Evolutionary conservation across 2,888 invertebrate species (phyloP).

Genomic region (Marasmarcha lunaedactyla): DNA sequence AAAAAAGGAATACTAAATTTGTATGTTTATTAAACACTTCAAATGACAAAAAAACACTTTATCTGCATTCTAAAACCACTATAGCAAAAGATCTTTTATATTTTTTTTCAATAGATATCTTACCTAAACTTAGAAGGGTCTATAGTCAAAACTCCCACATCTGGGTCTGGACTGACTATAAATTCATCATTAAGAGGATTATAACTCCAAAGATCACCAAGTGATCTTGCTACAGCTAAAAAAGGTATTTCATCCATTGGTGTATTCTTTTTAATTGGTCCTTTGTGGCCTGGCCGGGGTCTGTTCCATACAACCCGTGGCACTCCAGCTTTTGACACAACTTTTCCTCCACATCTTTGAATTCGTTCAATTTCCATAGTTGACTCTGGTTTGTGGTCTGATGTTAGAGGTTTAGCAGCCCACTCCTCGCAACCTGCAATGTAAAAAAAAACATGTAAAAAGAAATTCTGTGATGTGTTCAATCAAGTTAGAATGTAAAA

Average conservation of each 20-base stretch:
- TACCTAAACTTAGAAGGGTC: constrained; percentile 79
- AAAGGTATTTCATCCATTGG: constrained; percentile 95
- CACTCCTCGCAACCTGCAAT: constrained; percentile 73
- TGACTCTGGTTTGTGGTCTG: constrained; percentile 96
- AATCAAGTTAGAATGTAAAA: background rate
- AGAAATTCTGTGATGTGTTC: background rate
- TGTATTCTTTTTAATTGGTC: constrained; percentile 90
- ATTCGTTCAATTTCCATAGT: constrained; percentile 87
- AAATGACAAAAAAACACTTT: too few species aligned
- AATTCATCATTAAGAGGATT: constrained; percentile 91
- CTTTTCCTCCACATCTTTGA: constrained; percentile 82
- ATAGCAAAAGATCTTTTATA: too few species aligned
- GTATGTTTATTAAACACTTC: too few species aligned
- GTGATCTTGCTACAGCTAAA: constrained; percentile 93
- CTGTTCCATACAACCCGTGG: constrained; percentile 98
- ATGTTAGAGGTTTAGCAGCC: constrained; percentile 85
- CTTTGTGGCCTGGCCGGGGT: constrained; percentile 81
- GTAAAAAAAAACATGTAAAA: background rate
- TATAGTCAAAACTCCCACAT: constrained; percentile 87
- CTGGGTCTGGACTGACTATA: constrained; percentile 98
- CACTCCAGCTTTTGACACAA: constrained; percentile 82
- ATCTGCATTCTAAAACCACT: too few species aligned
- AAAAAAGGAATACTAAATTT: too few species aligned
- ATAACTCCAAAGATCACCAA: constrained; percentile 98
- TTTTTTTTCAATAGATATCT: too few species aligned